Percentiles rank a stretch among this genome's conserved stretches.
Conservation (phyloP, 64 coral and sea anemone species). For the Montipora capricornis region DNA sequence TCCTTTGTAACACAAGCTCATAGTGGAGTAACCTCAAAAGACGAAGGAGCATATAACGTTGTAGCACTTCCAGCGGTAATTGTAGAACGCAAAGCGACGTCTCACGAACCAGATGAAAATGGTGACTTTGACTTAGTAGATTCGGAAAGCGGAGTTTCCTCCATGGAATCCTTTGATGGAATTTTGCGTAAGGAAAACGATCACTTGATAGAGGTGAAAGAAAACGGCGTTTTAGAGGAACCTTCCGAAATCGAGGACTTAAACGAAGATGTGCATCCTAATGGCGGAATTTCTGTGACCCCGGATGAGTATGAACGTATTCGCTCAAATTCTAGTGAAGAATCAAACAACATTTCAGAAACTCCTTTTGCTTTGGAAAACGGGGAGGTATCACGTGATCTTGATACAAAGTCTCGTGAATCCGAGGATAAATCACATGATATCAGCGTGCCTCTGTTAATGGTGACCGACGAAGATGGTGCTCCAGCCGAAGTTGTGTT, state of each 20-base stretch:
- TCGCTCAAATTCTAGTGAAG: slow-evolving; percentile 19
- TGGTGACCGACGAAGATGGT: slow-evolving; percentile 87
- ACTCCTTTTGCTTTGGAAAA: neutral
- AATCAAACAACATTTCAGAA: slow-evolving; percentile 5
- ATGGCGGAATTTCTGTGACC: slow-evolving; percentile 76
- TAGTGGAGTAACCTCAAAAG: neutral
- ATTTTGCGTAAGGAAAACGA: slow-evolving; percentile 60
- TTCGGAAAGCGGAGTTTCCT: slow-evolving; percentile 90
- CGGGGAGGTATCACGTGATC: neutral
- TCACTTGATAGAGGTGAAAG: neutral
- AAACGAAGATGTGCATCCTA: neutral
- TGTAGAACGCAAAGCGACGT: neutral
- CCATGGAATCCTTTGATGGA: slow-evolving; percentile 94
- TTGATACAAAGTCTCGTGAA: neutral
- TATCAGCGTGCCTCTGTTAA: slow-evolving; percentile 60
- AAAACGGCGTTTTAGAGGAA: slow-evolving; percentile 8
- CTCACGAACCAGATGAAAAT: slow-evolving; percentile 41
- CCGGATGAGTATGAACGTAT: slow-evolving; percentile 82
- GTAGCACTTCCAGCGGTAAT: neutral
- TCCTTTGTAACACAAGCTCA: neutral
- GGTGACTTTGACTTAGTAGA: slow-evolving; percentile 76
- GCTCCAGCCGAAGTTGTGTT: slow-evolving; percentile 17
- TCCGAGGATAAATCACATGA: slow-evolving; percentile 16
- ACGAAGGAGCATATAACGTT: neutral
- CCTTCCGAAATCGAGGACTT: neutral